These are phyloP conservation scores for Chaenocephalus aceratus DNA, from an alignment of 2,113 vertebrate genomes.

Conservation along the genomic window DNA sequence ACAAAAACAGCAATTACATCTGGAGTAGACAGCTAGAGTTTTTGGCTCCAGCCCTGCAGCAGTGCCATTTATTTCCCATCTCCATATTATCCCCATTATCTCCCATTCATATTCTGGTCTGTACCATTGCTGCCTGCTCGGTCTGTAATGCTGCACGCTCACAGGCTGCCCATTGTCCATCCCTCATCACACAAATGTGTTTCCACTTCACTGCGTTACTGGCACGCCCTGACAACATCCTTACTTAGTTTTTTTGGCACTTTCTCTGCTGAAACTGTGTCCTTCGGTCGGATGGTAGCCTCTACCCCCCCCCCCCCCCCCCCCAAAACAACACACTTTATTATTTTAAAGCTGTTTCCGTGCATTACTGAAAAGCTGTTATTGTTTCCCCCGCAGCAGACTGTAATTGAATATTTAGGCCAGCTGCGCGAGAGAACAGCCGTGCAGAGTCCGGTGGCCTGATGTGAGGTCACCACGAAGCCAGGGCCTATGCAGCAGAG, in stretches of 20 bases:
- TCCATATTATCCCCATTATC: constrained; percentile 57
- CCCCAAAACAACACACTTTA: neutral
- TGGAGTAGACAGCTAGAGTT: constrained; percentile 13
- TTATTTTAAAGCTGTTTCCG: neutral
- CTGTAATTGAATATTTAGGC: constrained; percentile 10
- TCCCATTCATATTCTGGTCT: constrained; percentile 49
- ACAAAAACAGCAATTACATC: constrained; percentile 11
- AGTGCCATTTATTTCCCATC: constrained; percentile 40
- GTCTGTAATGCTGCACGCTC: constrained; percentile 61
- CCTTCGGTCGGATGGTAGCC: neutral
- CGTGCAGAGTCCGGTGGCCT: constrained; percentile 5
- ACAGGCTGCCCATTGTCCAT: constrained; percentile 56
- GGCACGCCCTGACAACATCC: neutral
- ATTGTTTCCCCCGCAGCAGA: too few species aligned
- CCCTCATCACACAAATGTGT: constrained; percentile 42
- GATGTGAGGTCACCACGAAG: constrained; percentile 13
- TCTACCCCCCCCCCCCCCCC: neutral
- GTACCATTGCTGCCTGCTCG: constrained; percentile 28
- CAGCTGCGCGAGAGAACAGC: neutral
- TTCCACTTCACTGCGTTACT: constrained; percentile 11
- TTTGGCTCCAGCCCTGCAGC: constrained; percentile 23
- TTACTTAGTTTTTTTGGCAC: neutral
- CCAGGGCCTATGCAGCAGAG: constrained; percentile 33
- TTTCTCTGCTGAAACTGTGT: constrained; percentile 15
- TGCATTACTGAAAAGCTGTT: neutral